phyloP scores from a whole-genome alignment of 2,797 vertebrate genomes.

The Enteromius thamalakanensis region DNA sequence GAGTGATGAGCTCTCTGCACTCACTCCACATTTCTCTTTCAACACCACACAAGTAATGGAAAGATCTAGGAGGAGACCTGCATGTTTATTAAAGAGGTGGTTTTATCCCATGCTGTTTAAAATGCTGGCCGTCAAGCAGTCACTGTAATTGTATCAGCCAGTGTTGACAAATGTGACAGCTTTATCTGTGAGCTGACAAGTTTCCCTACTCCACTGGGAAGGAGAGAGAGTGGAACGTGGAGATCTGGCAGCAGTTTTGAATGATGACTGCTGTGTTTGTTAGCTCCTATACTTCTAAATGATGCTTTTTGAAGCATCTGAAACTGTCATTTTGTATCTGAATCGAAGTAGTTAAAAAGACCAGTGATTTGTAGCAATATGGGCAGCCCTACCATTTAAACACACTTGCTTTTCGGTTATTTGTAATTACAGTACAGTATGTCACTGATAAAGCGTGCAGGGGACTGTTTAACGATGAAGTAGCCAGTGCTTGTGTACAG shows the following conservation, averaged over 20 bases:
- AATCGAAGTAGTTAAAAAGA: not conserved
- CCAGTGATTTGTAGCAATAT: not conserved
- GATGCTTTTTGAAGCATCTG: not conserved
- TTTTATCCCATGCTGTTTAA: conserved; percentile 13
- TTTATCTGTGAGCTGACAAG: not conserved
- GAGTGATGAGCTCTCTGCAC: not conserved
- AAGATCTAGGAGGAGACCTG: not conserved
- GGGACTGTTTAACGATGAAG: conserved; percentile 9
- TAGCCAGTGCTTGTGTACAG: conserved; percentile 37
- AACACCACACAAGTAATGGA: not conserved
- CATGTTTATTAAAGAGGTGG: conserved; percentile 7
- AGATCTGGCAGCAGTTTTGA: conserved; percentile 4
- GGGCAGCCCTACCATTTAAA: not conserved
- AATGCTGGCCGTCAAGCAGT: not conserved
- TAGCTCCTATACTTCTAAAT: not conserved
- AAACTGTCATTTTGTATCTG: conserved; percentile 5
- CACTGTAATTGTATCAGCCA: conserved; percentile 3
- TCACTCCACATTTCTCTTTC: not conserved
- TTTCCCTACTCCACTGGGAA: conserved; percentile 1
- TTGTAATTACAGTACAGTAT: no score
- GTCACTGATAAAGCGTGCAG: not conserved
- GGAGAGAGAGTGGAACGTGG: not conserved
- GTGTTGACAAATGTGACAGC: conserved; percentile 21
- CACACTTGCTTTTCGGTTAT: not conserved
- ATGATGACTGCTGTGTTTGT: conserved; percentile 9